phyloP scores from a whole-genome alignment of 2,113 vertebrate species.

The Neodontobutis hainanensis region DNA sequence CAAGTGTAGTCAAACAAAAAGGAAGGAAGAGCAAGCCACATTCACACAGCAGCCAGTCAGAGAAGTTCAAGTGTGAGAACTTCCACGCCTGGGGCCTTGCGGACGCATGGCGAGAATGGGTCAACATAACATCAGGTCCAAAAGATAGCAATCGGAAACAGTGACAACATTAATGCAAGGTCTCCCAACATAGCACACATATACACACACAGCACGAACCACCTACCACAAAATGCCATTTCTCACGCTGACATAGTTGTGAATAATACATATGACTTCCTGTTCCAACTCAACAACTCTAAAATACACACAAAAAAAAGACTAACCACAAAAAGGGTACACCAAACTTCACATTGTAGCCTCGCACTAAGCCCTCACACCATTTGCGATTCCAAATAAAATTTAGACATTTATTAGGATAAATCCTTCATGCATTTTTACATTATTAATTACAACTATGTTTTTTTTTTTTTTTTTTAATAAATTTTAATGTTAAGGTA shows the following conservation, averaged over 20 bases:
- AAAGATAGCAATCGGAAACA: constrained; percentile 14
- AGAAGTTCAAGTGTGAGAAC: constrained; percentile 55
- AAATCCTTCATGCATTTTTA: neutral
- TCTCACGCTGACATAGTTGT: constrained; percentile 56
- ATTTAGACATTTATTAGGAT: too few relatives aligned
- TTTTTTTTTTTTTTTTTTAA: neutral
- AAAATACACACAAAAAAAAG: constrained; percentile 18
- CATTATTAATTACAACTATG: too few relatives aligned
- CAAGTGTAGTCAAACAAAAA: constrained; percentile 36
- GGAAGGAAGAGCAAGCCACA: constrained; percentile 58
- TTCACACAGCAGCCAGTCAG: constrained; percentile 51
- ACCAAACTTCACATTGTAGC: constrained; percentile 16
- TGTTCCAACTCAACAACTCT: constrained; percentile 61
- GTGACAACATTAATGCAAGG: neutral
- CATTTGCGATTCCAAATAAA: constrained; percentile 39
- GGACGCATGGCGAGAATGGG: constrained; percentile 34
- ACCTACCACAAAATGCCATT: constrained; percentile 8
- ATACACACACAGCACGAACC: neutral
- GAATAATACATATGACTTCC: constrained; percentile 72
- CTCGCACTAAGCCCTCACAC: constrained; percentile 16
- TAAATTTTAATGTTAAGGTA: neutral
- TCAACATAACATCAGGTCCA: constrained; percentile 21
- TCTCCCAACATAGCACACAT: neutral
- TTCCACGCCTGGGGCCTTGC: constrained; percentile 19
- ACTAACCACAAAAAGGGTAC: constrained; percentile 48